Conservation (phyloP, 2,113 vertebrate genomes). For the Rostratula benghalensis region DNA sequence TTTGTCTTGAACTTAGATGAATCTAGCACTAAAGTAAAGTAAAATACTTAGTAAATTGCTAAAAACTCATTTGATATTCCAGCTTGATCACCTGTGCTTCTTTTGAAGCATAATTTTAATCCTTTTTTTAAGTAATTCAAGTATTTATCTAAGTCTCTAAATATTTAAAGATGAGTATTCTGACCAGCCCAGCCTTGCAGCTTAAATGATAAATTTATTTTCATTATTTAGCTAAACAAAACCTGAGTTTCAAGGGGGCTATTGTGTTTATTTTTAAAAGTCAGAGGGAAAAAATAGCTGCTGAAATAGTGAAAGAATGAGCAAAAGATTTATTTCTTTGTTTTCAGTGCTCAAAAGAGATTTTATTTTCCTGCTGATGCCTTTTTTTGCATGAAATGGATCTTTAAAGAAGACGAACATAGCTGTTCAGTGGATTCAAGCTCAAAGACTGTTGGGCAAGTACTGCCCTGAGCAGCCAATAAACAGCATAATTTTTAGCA, state of each 20-base stretch:
- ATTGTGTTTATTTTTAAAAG: background rate
- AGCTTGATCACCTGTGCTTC: background rate
- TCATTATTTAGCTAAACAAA: background rate
- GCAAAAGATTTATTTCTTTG: background rate
- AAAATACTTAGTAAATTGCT: background rate
- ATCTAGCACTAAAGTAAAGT: background rate
- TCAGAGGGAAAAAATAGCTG: background rate
- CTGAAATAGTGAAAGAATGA: background rate
- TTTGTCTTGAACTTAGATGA: background rate
- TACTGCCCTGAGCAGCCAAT: background rate
- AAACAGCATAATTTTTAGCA: background rate
- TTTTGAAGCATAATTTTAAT: background rate
- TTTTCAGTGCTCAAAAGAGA: background rate
- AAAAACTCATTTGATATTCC: background rate
- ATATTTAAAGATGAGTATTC: background rate
- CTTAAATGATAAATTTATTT: background rate
- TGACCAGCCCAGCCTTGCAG: background rate
- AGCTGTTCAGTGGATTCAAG: background rate
- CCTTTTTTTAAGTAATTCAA: background rate
- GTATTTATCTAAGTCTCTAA: background rate
- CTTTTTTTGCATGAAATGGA: background rate
- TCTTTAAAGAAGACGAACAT: background rate
- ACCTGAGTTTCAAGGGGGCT: background rate
- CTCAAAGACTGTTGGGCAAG: background rate
- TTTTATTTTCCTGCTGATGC: background rate